Evolutionary conservation across 2,113 vertebrate genomes (phyloP).

Genomic region (Trichomycterus rosablanca): DNA sequence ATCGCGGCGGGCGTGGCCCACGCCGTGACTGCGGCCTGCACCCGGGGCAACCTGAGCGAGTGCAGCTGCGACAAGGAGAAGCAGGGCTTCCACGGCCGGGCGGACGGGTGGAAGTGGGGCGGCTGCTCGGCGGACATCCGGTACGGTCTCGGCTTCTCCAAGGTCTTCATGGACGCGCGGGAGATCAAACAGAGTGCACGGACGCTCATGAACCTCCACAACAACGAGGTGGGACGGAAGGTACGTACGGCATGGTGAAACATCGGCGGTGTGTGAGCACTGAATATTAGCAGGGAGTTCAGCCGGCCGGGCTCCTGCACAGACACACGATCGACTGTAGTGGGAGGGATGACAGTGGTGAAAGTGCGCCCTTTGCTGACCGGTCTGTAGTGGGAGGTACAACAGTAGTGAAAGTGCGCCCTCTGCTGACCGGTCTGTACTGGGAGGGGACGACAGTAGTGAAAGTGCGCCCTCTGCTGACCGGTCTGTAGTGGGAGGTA

Average conservation of each 20-base stretch:
- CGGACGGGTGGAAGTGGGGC: conserved; percentile 97
- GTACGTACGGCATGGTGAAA: conserved; percentile 62
- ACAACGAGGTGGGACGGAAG: conserved; percentile 94
- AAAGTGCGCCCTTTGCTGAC: too few relatives aligned
- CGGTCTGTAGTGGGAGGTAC: too few relatives aligned
- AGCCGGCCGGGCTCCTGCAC: too few relatives aligned
- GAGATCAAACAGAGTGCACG: conserved; percentile 94
- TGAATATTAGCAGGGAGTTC: too few relatives aligned
- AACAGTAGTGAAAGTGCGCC: too few relatives aligned
- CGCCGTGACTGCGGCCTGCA: conserved; percentile 89
- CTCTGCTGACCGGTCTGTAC: too few relatives aligned
- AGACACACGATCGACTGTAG: too few relatives aligned
- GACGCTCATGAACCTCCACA: conserved; percentile 97
- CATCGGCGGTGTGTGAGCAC: too few relatives aligned
- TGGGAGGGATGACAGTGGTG: too few relatives aligned
- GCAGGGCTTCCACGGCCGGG: conserved; percentile 90
- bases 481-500: too few relatives aligned
- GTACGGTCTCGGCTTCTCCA: conserved; percentile 92
- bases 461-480: too few relatives aligned
- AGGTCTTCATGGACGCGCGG: conserved; percentile 92
- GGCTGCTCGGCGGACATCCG: conserved; percentile 95
- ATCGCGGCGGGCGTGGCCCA: conserved; percentile 93
- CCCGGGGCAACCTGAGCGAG: conserved; percentile 93
- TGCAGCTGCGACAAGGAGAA: conserved; percentile 96
- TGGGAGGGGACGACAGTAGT: too few relatives aligned